These are phyloP conservation scores for Salvelinus namaycush DNA, from an alignment of 2,113 vertebrate species.

Conservation along the genomic window DNA sequence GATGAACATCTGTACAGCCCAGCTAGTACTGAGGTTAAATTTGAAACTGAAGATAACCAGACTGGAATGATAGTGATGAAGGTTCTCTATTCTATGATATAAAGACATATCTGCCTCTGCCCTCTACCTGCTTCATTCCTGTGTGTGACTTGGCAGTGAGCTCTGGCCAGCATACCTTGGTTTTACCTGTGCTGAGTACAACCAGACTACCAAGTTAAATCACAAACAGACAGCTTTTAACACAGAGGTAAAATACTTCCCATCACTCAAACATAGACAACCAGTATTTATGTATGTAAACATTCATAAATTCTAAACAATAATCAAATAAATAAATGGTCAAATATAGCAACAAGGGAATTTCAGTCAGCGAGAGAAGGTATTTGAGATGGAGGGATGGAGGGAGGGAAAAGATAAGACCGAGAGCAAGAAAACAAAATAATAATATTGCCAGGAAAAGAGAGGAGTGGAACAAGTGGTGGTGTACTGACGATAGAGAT, in stretches of 20 bases:
- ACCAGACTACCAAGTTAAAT: constrained; percentile 48
- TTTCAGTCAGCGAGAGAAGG: constrained; percentile 41
- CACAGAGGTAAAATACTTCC: constrained; percentile 44
- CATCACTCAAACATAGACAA: constrained; percentile 65
- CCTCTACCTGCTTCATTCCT: neutral
- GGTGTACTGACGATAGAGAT: constrained; percentile 43
- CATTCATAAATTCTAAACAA: constrained; percentile 56
- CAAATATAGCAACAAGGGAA: constrained; percentile 44
- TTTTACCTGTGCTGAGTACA: constrained; percentile 23
- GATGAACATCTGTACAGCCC: neutral
- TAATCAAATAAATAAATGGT: constrained; percentile 66
- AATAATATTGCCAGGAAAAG: constrained; percentile 8
- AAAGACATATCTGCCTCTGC: neutral
- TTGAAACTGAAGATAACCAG: neutral
- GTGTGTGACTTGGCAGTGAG: constrained; percentile 7
- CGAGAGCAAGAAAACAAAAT: constrained; percentile 32
- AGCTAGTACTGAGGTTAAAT: no score
- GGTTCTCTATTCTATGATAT: neutral
- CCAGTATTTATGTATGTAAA: constrained; percentile 56
- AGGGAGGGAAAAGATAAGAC: constrained; percentile 36
- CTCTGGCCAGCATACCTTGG: constrained; percentile 14
- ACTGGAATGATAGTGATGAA: neutral
- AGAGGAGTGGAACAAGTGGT: constrained; percentile 37
- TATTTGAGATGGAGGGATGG: constrained; percentile 47
- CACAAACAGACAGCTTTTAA: constrained; percentile 36